Conservation (phyloP, 2,113 vertebrate genomes). For the Trachemys scripta region DNA sequence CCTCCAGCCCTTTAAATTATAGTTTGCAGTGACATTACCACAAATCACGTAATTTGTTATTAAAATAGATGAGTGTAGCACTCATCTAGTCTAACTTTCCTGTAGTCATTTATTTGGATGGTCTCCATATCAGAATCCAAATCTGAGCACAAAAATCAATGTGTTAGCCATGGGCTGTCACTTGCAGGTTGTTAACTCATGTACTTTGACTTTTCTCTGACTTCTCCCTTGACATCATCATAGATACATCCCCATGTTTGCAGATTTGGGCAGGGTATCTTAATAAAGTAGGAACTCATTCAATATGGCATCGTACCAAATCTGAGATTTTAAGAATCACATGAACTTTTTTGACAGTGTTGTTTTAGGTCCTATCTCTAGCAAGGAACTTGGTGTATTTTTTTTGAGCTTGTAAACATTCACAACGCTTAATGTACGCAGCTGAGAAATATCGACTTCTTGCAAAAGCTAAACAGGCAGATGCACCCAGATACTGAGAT, state of each 20-base stretch:
- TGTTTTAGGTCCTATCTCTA: not conserved
- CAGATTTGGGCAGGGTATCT: not conserved
- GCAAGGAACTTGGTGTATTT: not conserved
- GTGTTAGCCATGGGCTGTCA: not conserved
- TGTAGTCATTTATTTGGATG: constrained; percentile 4
- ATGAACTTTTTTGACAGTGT: not conserved
- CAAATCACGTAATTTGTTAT: not conserved
- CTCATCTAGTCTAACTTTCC: not conserved
- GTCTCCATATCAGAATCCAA: not conserved
- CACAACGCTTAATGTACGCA: not conserved
- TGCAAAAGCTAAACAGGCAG: not conserved
- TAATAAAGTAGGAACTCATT: not conserved
- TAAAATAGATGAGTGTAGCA: not conserved
- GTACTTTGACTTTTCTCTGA: not conserved
- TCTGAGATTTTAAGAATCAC: constrained; percentile 9
- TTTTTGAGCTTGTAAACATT: not conserved
- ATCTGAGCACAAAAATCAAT: not conserved
- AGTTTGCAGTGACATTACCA: not conserved
- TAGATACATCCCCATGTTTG: not conserved
- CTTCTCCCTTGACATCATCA: not conserved
- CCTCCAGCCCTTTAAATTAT: not conserved
- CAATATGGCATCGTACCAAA: not conserved
- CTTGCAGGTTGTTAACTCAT: not conserved
- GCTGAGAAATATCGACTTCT: not conserved
- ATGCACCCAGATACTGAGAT: not conserved